Percentiles rank a stretch among this genome's conserved stretches.
Conservation (phyloP, 2,797 vertebrate species). For the Lacerta viridis region DNA sequence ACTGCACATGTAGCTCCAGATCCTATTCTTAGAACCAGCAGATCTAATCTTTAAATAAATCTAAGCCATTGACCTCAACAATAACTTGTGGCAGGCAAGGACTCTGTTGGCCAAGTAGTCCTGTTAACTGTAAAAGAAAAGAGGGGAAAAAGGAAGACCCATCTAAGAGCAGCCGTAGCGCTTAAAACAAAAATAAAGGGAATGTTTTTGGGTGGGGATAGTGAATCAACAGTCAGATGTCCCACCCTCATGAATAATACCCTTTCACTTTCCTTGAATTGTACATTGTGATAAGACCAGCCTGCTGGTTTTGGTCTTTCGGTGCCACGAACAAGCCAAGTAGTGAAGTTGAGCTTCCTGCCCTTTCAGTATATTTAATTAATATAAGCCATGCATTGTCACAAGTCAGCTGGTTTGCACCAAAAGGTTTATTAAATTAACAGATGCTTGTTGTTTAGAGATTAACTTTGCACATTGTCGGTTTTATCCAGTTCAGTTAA, state of each 20-base stretch:
- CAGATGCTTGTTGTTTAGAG: slow-evolving; percentile 23
- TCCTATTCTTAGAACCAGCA: slow-evolving; percentile 62
- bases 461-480: slow-evolving; percentile 21
- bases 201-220: slow-evolving; percentile 68
- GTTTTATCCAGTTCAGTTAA: slow-evolving; percentile 7
- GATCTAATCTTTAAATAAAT: slow-evolving; percentile 49
- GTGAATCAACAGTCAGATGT: slow-evolving; percentile 71
- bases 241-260: slow-evolving; percentile 77
- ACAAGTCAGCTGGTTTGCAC: slow-evolving; percentile 55
- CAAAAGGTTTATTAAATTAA: slow-evolving; percentile 46
- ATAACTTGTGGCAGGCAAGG: slow-evolving; percentile 67
- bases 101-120: slow-evolving; percentile 72
- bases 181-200: slow-evolving; percentile 67
- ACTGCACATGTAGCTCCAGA: slow-evolving; percentile 46
- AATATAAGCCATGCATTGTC: slow-evolving; percentile 55
- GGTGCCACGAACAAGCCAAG: slow-evolving; percentile 53
- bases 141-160: background rate
- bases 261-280: slow-evolving; percentile 73
- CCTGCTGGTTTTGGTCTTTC: slow-evolving; percentile 70
- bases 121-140: slow-evolving; percentile 15
- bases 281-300: slow-evolving; percentile 70
- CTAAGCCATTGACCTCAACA: slow-evolving; percentile 65
- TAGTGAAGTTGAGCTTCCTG: slow-evolving; percentile 72
- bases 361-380: slow-evolving; percentile 69
- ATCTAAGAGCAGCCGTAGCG: slow-evolving; percentile 44